Percentiles rank a stretch among this genome's conserved stretches.
phyloP scores from a whole-genome alignment of 2,888 invertebrate genomes.

The Aphodius granarius region DNA sequence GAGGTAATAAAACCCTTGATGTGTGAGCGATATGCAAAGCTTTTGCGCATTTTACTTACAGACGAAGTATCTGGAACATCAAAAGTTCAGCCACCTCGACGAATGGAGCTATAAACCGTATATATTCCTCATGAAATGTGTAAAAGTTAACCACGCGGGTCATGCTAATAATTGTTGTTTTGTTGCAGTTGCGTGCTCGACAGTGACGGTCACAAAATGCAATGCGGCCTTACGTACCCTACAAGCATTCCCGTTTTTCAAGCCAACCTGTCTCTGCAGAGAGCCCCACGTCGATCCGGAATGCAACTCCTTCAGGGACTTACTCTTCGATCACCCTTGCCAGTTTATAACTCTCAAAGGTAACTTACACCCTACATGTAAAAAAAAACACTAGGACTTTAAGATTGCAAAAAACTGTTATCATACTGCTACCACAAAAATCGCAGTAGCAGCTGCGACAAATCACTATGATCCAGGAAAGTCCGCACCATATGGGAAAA shows the following conservation, averaged over 20 bases:
- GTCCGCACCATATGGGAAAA: too few species aligned
- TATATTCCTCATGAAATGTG: too few species aligned
- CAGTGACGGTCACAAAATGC: conserved; percentile 90
- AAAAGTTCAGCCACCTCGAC: background rate
- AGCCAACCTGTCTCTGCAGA: conserved; percentile 89
- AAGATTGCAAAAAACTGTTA: too few species aligned
- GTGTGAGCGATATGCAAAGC: background rate
- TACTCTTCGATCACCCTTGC: conserved; percentile 92
- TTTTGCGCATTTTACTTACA: background rate
- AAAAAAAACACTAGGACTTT: too few species aligned
- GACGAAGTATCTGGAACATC: background rate
- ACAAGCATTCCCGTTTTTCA: conserved; percentile 91
- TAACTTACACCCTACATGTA: conserved; percentile 51
- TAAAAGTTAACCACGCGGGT: background rate
- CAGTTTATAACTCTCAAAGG: conserved; percentile 89
- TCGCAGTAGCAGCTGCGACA: too few species aligned
- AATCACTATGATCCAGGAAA: too few species aligned
- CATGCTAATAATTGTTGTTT: conserved; percentile 30
- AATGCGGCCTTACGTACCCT: conserved; percentile 87
- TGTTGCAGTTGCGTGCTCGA: conserved; percentile 88
- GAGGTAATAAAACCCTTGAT: background rate
- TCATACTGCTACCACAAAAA: too few species aligned
- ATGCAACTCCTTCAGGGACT: conserved; percentile 91
- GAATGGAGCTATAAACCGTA: background rate
- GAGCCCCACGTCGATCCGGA: conserved; percentile 90